Base-by-base conservation (phyloP, 1,140 invertebrate species). In the Cyclina sinensis region DNA sequence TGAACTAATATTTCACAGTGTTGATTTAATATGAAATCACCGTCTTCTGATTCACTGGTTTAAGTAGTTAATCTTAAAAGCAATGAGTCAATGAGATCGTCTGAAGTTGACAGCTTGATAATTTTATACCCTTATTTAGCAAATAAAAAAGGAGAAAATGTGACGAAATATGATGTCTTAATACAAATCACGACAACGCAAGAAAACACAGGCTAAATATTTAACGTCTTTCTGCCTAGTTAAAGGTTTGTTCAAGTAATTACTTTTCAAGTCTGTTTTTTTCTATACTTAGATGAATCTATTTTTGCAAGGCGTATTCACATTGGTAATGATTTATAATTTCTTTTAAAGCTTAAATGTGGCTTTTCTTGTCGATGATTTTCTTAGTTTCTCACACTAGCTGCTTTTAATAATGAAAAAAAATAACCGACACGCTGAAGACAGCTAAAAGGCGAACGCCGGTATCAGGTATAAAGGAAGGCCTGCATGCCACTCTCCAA, bases 11-110 rank as follows among this genome's bases (percentile, higher is more conserved):
- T 48, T 78, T 78, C 43, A 78, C 74, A 78, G 18, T 30, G 9
- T 11, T 54, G 27, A 54, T 78, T 78, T 78, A 78, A 78, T 48
- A 51, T 27, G 24, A 16, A 78, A 37, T 24, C 27, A 27, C 12
- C 39, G 48, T 48, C 21, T 14, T 51, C n/a, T 18, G 74, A 51
- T 27, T 32, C 48, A n/a, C 11, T 78, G 65, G 65, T 54, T 78
- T 78, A 78, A 78, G 74, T 78, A 32, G 11, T 78, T 78, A 78
- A 78, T 78, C 74, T 78, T 78, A 78, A 74, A 74, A 37, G 43
- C 14, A 43, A 78, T 78, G 74, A 78, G 27, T 78, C 24, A 78
- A 78, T 27, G 14, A 24, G 24, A 12, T 51, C 39, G 27, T 78
- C n/a, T 78, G 74, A 27, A 78, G 11, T 14, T 32, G 39, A 54